Evolutionary conservation across 2,888 invertebrate genomes (phyloP).

Genomic region (Tanytarsus gracilentus): DNA sequence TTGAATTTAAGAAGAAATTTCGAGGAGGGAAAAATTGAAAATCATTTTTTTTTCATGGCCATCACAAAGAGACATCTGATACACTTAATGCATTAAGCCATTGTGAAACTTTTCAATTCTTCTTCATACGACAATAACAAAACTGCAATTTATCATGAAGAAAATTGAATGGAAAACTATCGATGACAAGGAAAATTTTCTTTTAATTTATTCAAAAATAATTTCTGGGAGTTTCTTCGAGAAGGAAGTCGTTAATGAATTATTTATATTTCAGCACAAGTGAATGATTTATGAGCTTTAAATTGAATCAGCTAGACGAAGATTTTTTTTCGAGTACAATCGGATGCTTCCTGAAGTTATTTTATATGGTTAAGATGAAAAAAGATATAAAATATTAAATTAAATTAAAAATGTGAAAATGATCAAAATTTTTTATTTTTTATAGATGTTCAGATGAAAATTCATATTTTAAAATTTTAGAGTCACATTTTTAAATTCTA

Average conservation of each 20-base stretch:
- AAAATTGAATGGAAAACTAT: not conserved
- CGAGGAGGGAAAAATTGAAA: not conserved
- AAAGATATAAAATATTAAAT: too few relatives aligned
- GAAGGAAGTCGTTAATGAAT: not conserved
- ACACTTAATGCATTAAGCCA: too few relatives aligned
- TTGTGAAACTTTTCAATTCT: too few relatives aligned
- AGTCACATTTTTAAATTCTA: too few relatives aligned
- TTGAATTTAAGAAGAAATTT: not conserved
- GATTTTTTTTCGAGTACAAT: not conserved
- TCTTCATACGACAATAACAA: too few relatives aligned
- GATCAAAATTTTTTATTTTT: too few relatives aligned
- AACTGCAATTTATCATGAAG: not conserved
- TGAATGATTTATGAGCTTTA: not conserved
- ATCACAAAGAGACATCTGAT: not conserved
- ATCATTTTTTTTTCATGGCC: too few relatives aligned
- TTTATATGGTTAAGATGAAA: not conserved
- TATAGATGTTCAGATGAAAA: too few relatives aligned
- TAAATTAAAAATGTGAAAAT: too few relatives aligned
- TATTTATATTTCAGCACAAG: not conserved
- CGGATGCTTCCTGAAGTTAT: not conserved
- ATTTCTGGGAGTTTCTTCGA: not conserved
- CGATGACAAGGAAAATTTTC: not conserved
- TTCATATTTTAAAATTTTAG: too few relatives aligned
- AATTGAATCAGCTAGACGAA: not conserved
- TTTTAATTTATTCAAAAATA: constrained; percentile 1